These are phyloP conservation scores for Volucella inflata DNA, from an alignment of 2,888 invertebrate genomes.

Conservation along the genomic window DNA sequence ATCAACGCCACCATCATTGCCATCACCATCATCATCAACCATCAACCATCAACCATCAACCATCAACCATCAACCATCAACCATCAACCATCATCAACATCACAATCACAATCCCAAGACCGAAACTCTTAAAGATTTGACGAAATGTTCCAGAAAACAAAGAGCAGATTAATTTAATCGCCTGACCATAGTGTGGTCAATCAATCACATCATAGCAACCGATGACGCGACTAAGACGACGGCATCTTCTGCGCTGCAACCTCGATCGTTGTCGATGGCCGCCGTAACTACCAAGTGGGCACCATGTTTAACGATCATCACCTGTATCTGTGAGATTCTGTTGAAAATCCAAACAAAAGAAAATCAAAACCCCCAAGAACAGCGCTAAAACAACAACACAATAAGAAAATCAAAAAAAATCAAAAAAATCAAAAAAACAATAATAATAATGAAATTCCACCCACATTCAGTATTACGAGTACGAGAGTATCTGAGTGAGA, in stretches of 20 bases:
- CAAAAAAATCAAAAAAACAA: conserved; percentile 50
- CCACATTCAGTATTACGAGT: conserved; percentile 54
- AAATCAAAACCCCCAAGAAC: conserved; percentile 31
- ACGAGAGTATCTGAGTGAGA: conserved; percentile 23
- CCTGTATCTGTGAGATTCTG: conserved; percentile 60
- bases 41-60: conserved; percentile 4
- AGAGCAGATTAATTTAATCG: conserved; percentile 72
- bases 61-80: neutral
- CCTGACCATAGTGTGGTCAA: conserved; percentile 65
- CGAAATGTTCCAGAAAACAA: conserved; percentile 65
- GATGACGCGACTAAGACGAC: neutral
- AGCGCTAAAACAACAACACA: conserved; percentile 23
- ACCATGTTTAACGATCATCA: conserved; percentile 55
- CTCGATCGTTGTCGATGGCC: neutral
- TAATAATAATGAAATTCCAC: conserved; percentile 71
- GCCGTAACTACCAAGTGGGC: conserved; percentile 3
- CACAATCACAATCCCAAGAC: conserved; percentile 25
- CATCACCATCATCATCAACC: conserved; percentile 39
- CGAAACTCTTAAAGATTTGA: conserved; percentile 48
- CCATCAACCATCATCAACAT: conserved; percentile 18
- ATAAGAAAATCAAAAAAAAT: conserved; percentile 9
- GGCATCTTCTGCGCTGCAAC: conserved; percentile 53
- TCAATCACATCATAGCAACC: conserved; percentile 50
- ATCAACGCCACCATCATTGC: conserved; percentile 46
- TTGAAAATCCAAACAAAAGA: conserved; percentile 36